phyloP scores from a whole-genome alignment of 2,797 vertebrate species.

The Natrix natrix region DNA sequence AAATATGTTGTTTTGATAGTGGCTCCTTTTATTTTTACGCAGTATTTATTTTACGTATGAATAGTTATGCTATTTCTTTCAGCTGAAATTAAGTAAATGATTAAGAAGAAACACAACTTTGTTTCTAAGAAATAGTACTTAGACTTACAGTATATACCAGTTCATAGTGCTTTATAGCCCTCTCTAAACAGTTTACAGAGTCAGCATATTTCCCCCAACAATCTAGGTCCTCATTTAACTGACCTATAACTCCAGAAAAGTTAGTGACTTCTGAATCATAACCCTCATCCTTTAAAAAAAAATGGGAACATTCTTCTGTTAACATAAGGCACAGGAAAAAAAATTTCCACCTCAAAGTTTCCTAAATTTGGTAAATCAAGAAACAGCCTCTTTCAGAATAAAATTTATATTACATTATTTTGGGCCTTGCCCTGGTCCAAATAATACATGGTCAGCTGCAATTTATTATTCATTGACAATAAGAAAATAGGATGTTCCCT shows the following conservation, averaged over 20 bases:
- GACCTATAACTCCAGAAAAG: background rate
- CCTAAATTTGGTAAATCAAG: background rate
- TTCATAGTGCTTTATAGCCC: background rate
- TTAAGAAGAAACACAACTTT: background rate
- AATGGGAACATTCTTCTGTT: background rate
- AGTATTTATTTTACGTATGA: conserved; percentile 16
- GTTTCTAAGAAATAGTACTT: background rate
- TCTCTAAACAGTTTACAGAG: background rate
- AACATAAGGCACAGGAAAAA: background rate
- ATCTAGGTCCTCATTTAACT: background rate
- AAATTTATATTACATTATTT: background rate
- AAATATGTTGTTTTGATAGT: background rate
- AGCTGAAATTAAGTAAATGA: background rate
- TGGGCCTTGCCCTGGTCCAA: background rate
- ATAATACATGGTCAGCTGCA: background rate
- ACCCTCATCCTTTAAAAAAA: background rate
- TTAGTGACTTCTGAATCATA: background rate
- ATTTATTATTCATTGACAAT: background rate
- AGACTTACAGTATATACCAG: background rate
- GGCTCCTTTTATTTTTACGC: background rate
- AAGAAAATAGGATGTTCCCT: background rate
- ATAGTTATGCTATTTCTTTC: background rate
- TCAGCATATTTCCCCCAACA: background rate
- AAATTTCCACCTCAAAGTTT: background rate
- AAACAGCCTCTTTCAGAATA: background rate